These are phyloP conservation scores for Marcusenius ussheri DNA, from an alignment of 2,113 vertebrate species.

Conservation along the genomic window DNA sequence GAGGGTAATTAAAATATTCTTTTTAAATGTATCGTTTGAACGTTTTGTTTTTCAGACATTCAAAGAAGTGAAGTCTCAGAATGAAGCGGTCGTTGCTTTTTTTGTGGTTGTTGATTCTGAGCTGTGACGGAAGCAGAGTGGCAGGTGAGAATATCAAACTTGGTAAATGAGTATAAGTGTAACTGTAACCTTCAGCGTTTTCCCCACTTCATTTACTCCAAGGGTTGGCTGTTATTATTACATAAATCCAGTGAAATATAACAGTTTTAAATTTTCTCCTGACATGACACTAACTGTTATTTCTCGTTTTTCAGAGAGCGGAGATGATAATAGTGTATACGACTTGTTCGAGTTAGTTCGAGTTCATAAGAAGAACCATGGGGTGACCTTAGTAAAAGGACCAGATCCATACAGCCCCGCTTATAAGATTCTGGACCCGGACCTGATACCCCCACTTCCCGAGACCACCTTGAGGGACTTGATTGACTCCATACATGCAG, in stretches of 20 bases:
- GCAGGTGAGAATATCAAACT: constrained; percentile 71
- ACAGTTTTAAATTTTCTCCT: not conserved
- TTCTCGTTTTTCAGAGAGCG: constrained; percentile 63
- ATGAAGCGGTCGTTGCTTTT: constrained; percentile 70
- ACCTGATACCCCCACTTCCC: constrained; percentile 78
- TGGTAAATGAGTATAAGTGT: not conserved
- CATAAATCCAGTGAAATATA: not conserved
- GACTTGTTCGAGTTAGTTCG: constrained; percentile 82
- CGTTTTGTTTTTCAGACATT: constrained; percentile 35
- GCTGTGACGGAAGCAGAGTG: constrained; percentile 56
- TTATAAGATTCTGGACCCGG: constrained; percentile 83
- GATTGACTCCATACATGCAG: constrained; percentile 78
- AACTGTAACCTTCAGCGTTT: not conserved
- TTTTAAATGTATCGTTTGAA: not conserved
- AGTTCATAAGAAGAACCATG: constrained; percentile 63
- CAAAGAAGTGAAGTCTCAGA: constrained; percentile 40
- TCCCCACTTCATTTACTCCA: not conserved
- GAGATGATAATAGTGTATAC: constrained; percentile 82
- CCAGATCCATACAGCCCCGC: constrained; percentile 82
- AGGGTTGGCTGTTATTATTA: not conserved
- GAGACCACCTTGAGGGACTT: constrained; percentile 85
- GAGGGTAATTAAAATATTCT: not conserved
- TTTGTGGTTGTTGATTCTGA: constrained; percentile 63
- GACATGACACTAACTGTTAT: not conserved
- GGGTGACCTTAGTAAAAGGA: constrained; percentile 81